Evolutionary conservation across 2,113 vertebrate species (phyloP).

Genomic region (Micromys minutus): DNA sequence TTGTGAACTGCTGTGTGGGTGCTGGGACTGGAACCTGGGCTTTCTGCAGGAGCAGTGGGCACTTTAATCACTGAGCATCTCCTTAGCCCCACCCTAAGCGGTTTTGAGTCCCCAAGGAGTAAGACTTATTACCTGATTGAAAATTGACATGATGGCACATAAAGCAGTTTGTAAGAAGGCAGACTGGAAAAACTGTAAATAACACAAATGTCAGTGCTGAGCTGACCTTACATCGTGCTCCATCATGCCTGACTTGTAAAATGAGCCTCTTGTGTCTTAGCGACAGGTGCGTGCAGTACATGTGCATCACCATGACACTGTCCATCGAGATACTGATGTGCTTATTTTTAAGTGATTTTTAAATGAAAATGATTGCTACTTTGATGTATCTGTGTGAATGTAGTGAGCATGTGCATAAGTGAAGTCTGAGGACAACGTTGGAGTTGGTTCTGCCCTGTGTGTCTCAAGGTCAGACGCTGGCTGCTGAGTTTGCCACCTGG

Average conservation of each 20-base stretch:
- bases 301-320: not conserved
- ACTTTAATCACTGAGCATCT: not conserved
- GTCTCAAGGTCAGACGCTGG: not conserved
- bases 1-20: not conserved
- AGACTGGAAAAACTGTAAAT: not conserved
- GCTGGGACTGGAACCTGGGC: not conserved
- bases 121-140: slow-evolving; percentile 35
- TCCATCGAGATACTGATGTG: not conserved
- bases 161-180: slow-evolving; percentile 28
- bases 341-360: not conserved
- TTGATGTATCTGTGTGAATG: not conserved
- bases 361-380: not conserved
- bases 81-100: not conserved
- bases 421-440: not conserved
- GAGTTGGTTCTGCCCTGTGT: not conserved
- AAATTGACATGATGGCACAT: slow-evolving; percentile 6
- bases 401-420: no score
- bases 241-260: not conserved
- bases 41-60: not conserved
- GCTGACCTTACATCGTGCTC: not conserved
- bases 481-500: not conserved
- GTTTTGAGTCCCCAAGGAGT: slow-evolving; percentile 2
- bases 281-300: not conserved
- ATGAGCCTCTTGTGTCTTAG: not conserved
- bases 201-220: no score